Conservation (phyloP, 2,888 invertebrate species). For the Dynastes hyllus region DNA sequence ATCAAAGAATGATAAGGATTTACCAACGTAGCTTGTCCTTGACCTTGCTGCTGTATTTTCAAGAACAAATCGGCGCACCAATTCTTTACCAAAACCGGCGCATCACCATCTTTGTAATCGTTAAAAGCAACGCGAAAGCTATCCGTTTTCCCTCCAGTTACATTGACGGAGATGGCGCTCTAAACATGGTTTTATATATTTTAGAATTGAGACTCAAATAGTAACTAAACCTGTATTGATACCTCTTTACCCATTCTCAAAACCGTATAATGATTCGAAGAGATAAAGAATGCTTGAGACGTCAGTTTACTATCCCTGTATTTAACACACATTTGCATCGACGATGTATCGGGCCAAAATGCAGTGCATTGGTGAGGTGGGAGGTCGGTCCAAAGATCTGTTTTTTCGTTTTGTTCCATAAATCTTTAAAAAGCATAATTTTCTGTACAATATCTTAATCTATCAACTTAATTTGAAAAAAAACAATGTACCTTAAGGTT, state of each 20-base stretch:
- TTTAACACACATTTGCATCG: slow-evolving; percentile 87
- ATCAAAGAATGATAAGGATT: slow-evolving; percentile 84
- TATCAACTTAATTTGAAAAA: neutral
- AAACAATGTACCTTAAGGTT: slow-evolving; percentile 65
- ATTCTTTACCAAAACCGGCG: slow-evolving; percentile 89
- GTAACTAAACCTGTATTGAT: slow-evolving; percentile 55
- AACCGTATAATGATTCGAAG: slow-evolving; percentile 81
- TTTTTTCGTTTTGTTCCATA: slow-evolving; percentile 90
- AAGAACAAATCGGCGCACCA: slow-evolving; percentile 86
- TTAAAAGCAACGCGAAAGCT: slow-evolving; percentile 85
- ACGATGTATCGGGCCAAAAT: slow-evolving; percentile 89
- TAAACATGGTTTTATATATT: slow-evolving; percentile 64
- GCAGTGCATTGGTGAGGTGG: slow-evolving; percentile 80
- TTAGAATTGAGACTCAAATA: neutral
- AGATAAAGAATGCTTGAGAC: slow-evolving; percentile 86
- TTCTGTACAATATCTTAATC: neutral
- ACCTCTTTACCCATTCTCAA: slow-evolving; percentile 90
- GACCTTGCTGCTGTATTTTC: slow-evolving; percentile 81
- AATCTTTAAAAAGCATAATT: slow-evolving; percentile 72
- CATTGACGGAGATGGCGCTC: slow-evolving; percentile 82
- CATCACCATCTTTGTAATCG: slow-evolving; percentile 84
- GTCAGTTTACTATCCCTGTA: slow-evolving; percentile 83
- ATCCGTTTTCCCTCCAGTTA: slow-evolving; percentile 82
- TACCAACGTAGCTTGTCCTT: slow-evolving; percentile 81
- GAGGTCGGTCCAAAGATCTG: slow-evolving; percentile 88